Percentiles rank a stretch among this genome's conserved stretches.
These are phyloP conservation scores for Pygocentrus nattereri DNA, from an alignment of 2,797 vertebrate genomes.

Conservation along the genomic window DNA sequence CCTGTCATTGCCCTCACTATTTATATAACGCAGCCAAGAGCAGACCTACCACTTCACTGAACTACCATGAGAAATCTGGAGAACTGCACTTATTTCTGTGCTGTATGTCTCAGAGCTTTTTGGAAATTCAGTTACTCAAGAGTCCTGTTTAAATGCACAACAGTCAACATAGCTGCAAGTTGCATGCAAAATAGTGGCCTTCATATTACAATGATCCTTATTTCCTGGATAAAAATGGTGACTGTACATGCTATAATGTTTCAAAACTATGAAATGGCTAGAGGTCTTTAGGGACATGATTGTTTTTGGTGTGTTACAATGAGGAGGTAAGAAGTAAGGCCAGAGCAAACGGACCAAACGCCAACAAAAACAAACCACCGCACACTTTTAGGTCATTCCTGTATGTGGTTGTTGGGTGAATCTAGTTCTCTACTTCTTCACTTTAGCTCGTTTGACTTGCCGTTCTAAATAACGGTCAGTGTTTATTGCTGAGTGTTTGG, in stretches of 20 bases:
- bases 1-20: slow-evolving; percentile 80
- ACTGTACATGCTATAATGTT: not conserved
- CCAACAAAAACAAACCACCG: not conserved
- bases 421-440: not conserved
- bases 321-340: no score
- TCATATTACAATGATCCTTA: not conserved
- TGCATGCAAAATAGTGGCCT: not conserved
- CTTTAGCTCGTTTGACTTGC: not conserved
- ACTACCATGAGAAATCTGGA: slow-evolving; percentile 33
- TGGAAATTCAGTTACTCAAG: no score
- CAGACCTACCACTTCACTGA: slow-evolving; percentile 44
- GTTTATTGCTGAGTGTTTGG: not conserved
- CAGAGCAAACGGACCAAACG: not conserved
- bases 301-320: not conserved
- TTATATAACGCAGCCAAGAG: slow-evolving; percentile 67
- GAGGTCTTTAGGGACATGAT: no score
- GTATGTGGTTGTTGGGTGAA: not conserved
- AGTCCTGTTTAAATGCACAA: slow-evolving; percentile 13
- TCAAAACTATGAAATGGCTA: no score
- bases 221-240: not conserved
- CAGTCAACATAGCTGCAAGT: not conserved
- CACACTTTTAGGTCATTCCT: not conserved
- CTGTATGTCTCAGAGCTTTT: slow-evolving; percentile 18
- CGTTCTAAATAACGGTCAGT: no score
- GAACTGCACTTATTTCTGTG: slow-evolving; percentile 50